Percentiles rank a stretch among this genome's conserved stretches.
Conservation (phyloP, 2,113 vertebrate species). For the Probosciger aterrimus region DNA sequence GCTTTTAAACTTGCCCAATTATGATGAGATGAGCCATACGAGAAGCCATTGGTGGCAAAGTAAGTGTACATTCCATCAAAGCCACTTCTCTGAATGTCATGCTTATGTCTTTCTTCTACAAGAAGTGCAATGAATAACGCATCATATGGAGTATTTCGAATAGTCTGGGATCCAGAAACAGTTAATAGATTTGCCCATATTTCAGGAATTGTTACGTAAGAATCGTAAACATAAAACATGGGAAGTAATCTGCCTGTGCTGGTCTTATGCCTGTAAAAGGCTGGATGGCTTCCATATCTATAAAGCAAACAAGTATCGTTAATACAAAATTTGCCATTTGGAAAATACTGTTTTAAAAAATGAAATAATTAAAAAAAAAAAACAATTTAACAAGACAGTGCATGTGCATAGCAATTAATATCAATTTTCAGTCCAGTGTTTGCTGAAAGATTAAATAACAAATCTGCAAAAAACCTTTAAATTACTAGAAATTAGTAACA, state of each 20-base stretch:
- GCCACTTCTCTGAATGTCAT: conserved; percentile 86
- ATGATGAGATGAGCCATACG: conserved; percentile 91
- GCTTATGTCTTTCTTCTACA: conserved; percentile 92
- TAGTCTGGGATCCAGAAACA: conserved; percentile 77
- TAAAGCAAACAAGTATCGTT: conserved; percentile 50
- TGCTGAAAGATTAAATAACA: background rate
- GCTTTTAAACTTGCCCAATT: conserved; percentile 88
- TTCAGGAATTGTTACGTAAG: conserved; percentile 88
- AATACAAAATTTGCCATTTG: background rate
- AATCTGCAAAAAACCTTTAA: background rate
- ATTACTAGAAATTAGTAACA: background rate
- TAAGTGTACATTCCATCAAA: conserved; percentile 97
- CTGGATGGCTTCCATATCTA: conserved; percentile 92
- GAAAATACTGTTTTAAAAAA: background rate
- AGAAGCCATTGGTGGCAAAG: conserved; percentile 97
- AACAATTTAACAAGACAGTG: background rate
- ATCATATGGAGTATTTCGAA: conserved; percentile 89
- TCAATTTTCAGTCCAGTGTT: background rate
- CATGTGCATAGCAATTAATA: background rate
- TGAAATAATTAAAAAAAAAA: background rate
- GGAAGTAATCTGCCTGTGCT: conserved; percentile 84
- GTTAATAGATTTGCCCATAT: conserved; percentile 90
- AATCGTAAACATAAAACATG: conserved; percentile 96
- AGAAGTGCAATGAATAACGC: conserved; percentile 90
- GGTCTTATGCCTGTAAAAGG: conserved; percentile 90